Conservation (phyloP, 2,888 invertebrate species). For the Pogonocherus hispidulus region DNA sequence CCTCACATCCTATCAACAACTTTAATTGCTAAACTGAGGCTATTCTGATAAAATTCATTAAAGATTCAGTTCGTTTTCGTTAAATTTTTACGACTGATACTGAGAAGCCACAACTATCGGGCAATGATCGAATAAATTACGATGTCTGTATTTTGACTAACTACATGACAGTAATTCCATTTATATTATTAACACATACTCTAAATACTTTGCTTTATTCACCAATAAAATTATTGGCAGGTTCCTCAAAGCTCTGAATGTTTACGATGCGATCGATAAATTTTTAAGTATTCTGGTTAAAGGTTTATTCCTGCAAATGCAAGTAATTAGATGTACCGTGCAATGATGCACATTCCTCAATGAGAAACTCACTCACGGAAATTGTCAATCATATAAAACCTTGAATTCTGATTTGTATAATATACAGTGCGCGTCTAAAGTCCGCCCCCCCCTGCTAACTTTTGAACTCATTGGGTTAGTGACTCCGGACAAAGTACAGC, state of each 20-base stretch:
- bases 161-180: neutral
- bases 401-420: no score
- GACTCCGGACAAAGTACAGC: no score
- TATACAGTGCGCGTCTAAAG: no score
- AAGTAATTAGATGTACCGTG: no score
- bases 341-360: no score
- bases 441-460: no score
- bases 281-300: neutral
- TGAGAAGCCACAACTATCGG: neutral
- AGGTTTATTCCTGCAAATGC: no score
- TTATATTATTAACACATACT: neutral
- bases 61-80: neutral
- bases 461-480: no score
- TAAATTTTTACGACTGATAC: neutral
- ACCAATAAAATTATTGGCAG: slow-evolving; percentile 4
- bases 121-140: neutral
- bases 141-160: neutral
- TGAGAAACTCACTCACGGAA: no score
- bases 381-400: no score
- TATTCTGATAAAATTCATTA: neutral
- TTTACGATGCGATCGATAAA: neutral
- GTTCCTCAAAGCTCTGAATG: neutral
- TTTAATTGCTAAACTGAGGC: neutral
- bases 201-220: neutral
- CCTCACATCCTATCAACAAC: neutral